These are phyloP conservation scores for Erinaceus europaeus DNA, from an alignment of 2,113 vertebrate genomes.

Conservation along the genomic window DNA sequence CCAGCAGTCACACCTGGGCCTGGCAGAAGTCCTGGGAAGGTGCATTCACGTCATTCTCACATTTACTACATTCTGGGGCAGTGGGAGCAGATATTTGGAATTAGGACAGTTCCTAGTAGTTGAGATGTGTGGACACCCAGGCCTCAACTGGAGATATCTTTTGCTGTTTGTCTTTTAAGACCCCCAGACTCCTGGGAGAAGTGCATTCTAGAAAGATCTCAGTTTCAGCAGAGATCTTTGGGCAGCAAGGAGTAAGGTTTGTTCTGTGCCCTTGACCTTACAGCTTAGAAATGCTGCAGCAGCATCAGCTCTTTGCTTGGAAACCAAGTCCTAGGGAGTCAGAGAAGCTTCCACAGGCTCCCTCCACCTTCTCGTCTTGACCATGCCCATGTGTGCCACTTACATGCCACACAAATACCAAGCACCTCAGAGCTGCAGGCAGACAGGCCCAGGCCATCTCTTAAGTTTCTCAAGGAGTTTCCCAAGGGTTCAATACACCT, in stretches of 20 bases:
- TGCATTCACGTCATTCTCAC: neutral
- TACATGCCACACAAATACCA: fast-evolving
- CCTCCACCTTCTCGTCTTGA: too few species aligned
- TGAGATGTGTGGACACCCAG: neutral
- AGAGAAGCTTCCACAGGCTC: neutral
- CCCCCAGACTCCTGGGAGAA: neutral
- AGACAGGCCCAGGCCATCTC: neutral
- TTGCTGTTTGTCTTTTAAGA: too few species aligned
- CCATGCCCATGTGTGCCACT: too few species aligned
- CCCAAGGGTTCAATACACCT: neutral
- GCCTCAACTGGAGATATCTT: neutral
- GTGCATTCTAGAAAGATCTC: constrained; percentile 10
- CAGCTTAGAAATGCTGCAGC: neutral
- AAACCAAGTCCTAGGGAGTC: neutral
- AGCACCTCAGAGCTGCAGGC: fast-evolving
- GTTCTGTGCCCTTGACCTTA: neutral
- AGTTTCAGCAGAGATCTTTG: neutral
- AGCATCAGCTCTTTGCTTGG: neutral
- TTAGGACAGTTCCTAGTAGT: neutral
- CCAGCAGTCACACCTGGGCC: neutral
- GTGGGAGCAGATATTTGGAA: neutral
- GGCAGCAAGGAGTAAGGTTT: neutral
- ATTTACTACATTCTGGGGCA: neutral
- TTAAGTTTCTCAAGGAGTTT: neutral
- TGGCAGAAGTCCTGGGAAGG: neutral